Evolutionary conservation across 2,797 vertebrate species (phyloP), one percentile per base, ranked within the genome.

Genomic region (Sebastolobus alascanus): DNA sequence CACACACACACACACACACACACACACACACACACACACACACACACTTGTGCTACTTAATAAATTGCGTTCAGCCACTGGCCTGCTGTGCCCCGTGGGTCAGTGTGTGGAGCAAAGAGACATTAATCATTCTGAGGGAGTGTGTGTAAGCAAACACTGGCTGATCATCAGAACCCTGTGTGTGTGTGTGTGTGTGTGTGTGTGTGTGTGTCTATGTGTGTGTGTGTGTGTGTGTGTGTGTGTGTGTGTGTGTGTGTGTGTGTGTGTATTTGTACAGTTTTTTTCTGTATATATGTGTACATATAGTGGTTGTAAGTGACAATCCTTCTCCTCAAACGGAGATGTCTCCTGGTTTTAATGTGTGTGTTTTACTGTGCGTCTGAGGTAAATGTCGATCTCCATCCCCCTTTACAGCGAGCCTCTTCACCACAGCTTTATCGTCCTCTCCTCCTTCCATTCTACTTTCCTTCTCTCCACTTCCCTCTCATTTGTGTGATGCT

Each of bases 41-140:
- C 55, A 73, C 58, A 77, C 38, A 78, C 29, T 61, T 55, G 73
- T 73, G 80, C 74, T 78, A 84, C 90, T 87, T 91, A 92, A 93
- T 93, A 91, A 92, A 94, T 94, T 89, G 89, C 91, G 87, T 88
- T 91, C 84, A 90, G 90, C 87, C 86, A 82, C 76, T 92, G 91
- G 79, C 88, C 92, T 86, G 87, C 84, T 90, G 90, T 84, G 91
- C 83, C 90, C 93, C 58, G 33, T 65, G 86, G 91, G 91, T 94
- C 90, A 92, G 83, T 68, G 84, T 91, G 80, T 68, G 83, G 86
- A 87, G 83, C 87, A 89, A 86, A 88, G 84, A 83, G 79, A 84
- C 93, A 95, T 94, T 94, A 94, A 94, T 95, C 94, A 94, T 91
- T 87, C 75, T 75, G 80, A 61, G 65, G 52, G 75, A 76, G 81